These are phyloP conservation scores for Pristis pectinata DNA, from an alignment of 2,797 vertebrate genomes.

Conservation along the genomic window DNA sequence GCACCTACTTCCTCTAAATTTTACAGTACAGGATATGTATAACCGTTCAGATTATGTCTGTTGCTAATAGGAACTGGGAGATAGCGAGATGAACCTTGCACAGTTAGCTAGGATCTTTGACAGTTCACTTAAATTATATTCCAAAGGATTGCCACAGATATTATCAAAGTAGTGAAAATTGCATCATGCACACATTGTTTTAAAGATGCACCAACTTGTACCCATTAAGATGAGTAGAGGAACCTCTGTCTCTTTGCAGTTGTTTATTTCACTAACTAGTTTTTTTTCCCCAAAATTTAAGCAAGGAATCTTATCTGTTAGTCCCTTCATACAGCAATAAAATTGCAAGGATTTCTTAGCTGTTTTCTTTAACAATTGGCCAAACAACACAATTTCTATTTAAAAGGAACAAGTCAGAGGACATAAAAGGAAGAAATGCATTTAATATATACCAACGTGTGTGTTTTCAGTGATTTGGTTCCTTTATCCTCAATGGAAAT, in stretches of 20 bases:
- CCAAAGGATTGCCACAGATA: background rate
- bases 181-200: background rate
- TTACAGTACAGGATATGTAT: background rate
- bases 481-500: too few species aligned
- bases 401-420: background rate
- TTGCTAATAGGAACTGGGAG: background rate
- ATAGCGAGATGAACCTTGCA: background rate
- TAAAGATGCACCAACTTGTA: background rate
- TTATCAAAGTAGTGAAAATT: conserved; percentile 11
- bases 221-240: background rate
- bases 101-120: background rate
- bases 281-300: background rate
- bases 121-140: conserved; percentile 29
- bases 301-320: background rate
- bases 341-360: background rate
- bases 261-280: background rate
- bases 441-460: too few species aligned
- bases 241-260: background rate
- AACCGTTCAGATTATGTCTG: background rate
- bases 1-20: background rate
- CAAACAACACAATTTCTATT: background rate
- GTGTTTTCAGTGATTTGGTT: too few species aligned
- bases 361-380: background rate
- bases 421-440: too few species aligned
- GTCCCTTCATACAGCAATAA: background rate